These are phyloP conservation scores for Scaptomyza caliginosa DNA, from an alignment of 2,888 invertebrate genomes.

Conservation along the genomic window DNA sequence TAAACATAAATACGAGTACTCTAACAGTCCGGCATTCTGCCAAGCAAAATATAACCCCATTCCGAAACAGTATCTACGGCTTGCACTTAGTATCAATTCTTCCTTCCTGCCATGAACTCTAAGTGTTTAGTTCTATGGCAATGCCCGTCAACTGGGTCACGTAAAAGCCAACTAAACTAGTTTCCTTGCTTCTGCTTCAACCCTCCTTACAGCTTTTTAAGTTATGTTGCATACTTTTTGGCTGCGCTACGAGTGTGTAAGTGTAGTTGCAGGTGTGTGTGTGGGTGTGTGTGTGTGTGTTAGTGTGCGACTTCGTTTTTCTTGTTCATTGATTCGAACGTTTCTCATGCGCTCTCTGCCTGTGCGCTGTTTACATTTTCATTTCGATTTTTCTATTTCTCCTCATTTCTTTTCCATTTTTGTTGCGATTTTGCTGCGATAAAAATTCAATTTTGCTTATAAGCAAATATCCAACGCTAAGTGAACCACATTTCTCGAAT, in stretches of 20 bases:
- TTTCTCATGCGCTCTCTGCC: constrained; percentile 47
- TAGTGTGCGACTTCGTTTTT: constrained; percentile 57
- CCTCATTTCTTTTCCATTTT: constrained; percentile 24
- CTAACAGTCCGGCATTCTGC: constrained; percentile 21
- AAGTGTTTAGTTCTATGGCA: constrained; percentile 39
- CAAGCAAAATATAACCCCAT: constrained; percentile 4
- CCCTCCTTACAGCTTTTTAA: constrained; percentile 24
- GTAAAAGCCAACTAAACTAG: constrained; percentile 29
- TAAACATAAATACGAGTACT: constrained; percentile 35
- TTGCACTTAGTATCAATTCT: constrained; percentile 45
- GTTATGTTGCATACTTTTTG: constrained; percentile 66
- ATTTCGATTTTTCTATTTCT: constrained; percentile 2
- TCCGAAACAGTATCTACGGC: constrained; percentile 12
- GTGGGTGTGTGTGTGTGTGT: constrained; percentile 12
- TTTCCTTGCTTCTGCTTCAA: background rate
- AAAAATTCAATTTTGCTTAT: constrained; percentile 74
- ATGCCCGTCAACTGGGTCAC: constrained; percentile 71
- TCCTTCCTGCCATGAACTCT: constrained; percentile 9
- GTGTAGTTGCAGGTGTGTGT: constrained; percentile 1
- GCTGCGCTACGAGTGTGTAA: constrained; percentile 18
- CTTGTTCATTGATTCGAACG: constrained; percentile 72
- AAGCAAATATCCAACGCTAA: constrained; percentile 44
- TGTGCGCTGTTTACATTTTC: constrained; percentile 36
- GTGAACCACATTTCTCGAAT: constrained; percentile 23
- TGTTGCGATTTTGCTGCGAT: constrained; percentile 53